A percentile compares a stretch with the other conserved stretches of the same genome.
phyloP scores from a whole-genome alignment of 2,113 vertebrate genomes.

The Dermatemys mawii region DNA sequence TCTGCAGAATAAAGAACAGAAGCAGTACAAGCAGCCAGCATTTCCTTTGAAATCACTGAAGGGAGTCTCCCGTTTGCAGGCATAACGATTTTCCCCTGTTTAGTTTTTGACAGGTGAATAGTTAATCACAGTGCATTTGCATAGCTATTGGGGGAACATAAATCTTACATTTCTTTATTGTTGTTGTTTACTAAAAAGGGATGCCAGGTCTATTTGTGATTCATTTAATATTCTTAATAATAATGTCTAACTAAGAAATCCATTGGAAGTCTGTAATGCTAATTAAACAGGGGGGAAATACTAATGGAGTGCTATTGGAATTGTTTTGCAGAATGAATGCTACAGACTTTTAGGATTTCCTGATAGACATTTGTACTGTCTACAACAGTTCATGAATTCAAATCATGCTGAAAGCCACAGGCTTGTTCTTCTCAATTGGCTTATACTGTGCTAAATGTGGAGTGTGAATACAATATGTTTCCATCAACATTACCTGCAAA shows the following conservation, averaged over 20 bases:
- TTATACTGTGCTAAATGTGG: background rate
- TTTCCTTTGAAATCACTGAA: conserved; percentile 1
- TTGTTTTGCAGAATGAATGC: conserved; percentile 42
- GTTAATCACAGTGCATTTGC: conserved; percentile 52
- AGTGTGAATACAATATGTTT: background rate
- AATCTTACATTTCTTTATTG: conserved; percentile 46
- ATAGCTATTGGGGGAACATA: conserved; percentile 37
- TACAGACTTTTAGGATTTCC: background rate
- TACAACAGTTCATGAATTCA: conserved; percentile 6
- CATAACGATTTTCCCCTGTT: background rate
- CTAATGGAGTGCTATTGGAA: conserved; percentile 48
- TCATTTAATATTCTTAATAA: conserved; percentile 62
- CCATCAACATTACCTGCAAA: background rate
- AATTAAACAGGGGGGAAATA: conserved; percentile 48
- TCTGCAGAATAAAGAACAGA: conserved; percentile 8
- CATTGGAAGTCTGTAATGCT: conserved; percentile 42
- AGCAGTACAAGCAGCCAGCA: background rate
- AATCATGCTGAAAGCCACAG: background rate
- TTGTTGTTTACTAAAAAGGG: conserved; percentile 57
- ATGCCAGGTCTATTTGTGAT: conserved; percentile 42
- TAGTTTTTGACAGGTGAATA: conserved; percentile 37
- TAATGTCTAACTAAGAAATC: conserved; percentile 60
- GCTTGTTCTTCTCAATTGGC: background rate
- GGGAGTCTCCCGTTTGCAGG: background rate
- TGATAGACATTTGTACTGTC: background rate